Conservation (phyloP, 2,888 invertebrate genomes). For the Calliopum simillimum region DNA sequence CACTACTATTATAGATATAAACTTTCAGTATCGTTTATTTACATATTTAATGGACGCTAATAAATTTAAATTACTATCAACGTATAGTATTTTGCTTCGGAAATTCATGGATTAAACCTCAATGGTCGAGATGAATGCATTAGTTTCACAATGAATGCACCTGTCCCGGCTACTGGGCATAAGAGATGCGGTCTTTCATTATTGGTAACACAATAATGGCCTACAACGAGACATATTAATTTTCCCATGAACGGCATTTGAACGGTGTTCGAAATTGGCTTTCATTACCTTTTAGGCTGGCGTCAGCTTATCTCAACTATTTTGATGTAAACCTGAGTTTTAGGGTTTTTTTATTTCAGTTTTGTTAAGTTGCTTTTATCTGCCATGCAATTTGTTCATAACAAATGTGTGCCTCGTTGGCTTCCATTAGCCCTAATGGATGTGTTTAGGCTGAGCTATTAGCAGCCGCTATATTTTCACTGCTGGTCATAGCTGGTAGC, state of each 20-base stretch:
- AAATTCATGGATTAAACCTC: not conserved
- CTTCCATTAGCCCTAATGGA: conserved; percentile 25
- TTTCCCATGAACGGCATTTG: conserved; percentile 3
- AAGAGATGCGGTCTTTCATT: conserved; percentile 5
- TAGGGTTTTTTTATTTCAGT: not conserved
- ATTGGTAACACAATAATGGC: not conserved
- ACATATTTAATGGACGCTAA: not conserved
- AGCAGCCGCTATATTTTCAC: not conserved
- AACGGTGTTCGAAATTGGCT: conserved; percentile 9
- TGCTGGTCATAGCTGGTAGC: conserved; percentile 1
- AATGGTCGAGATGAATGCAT: not conserved
- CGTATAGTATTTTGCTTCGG: not conserved
- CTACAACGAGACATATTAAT: conserved; percentile 3
- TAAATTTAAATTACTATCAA: conserved; percentile 2
- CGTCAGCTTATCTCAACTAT: conserved; percentile 24
- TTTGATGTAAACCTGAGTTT: conserved; percentile 17
- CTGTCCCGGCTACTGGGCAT: conserved; percentile 21
- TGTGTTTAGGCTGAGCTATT: not conserved
- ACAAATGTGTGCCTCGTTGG: conserved; percentile 4
- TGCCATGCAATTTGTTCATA: conserved; percentile 23
- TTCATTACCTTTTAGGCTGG: conserved; percentile 16
- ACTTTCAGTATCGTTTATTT: too few species aligned
- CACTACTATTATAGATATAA: too few species aligned
- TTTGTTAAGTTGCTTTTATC: conserved; percentile 9
- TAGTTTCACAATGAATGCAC: conserved; percentile 17